Conservation (phyloP, 2,113 vertebrate genomes). For the Nyctereutes procyonoides region DNA sequence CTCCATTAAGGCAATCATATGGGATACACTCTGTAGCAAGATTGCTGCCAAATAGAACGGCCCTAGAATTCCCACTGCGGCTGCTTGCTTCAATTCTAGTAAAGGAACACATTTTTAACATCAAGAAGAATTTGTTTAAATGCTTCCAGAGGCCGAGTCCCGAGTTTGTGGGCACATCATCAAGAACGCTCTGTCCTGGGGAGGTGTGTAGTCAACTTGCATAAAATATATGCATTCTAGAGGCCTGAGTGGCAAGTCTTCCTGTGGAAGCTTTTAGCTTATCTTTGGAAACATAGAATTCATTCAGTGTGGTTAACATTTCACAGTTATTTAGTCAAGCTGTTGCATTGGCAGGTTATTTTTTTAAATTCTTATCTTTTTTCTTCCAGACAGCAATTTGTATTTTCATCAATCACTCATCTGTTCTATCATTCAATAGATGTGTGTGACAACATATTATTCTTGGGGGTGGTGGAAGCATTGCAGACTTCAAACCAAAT, state of each 20-base stretch:
- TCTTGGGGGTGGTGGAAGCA: no score
- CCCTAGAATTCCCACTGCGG: background rate
- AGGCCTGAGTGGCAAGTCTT: no score
- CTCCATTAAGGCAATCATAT: rapidly evolving
- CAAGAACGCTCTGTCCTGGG: no score
- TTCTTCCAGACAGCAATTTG: background rate
- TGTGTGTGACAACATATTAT: background rate
- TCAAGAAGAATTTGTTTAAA: background rate
- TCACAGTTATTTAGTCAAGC: background rate
- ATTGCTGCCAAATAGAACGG: no score
- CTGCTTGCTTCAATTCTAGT: background rate
- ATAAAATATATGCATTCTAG: background rate
- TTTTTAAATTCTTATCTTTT: background rate
- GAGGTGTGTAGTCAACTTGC: rapidly evolving
- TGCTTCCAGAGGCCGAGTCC: background rate
- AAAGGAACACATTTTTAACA: background rate
- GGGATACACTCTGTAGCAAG: background rate
- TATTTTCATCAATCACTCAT: background rate
- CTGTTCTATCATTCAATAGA: background rate
- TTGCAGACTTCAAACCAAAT: background rate
- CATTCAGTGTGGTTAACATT: background rate
- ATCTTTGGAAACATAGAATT: background rate
- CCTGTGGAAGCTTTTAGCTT: background rate
- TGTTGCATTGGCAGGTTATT: background rate
- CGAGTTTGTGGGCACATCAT: rapidly evolving